Conservation (phyloP, 23 tunicate species). For the Oikopleura dioica region DNA sequence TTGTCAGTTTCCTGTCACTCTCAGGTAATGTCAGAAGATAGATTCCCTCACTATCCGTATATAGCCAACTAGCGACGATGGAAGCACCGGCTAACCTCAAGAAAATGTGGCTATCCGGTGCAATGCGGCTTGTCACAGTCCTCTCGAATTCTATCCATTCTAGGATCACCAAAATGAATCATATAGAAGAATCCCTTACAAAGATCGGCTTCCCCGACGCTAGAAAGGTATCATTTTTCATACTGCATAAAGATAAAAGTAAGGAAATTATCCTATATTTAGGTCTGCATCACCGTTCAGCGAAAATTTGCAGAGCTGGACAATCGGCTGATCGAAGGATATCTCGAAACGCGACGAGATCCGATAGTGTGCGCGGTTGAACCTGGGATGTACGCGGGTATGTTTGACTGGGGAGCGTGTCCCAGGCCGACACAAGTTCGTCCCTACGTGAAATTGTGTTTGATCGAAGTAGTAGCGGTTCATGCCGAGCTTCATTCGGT, state of each 20-base stretch:
- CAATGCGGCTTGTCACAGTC: neutral
- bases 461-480: slow-evolving; percentile 44
- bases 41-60: neutral
- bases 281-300: slow-evolving; percentile 4
- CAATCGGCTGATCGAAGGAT: slow-evolving; percentile 36
- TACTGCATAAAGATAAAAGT: too few relatives aligned
- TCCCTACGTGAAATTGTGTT: slow-evolving; percentile 52
- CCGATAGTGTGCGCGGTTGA: slow-evolving; percentile 42
- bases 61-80: neutral
- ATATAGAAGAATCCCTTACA: neutral
- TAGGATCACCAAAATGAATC: neutral
- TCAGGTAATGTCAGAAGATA: too few relatives aligned
- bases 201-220: neutral
- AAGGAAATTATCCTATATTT: too few relatives aligned
- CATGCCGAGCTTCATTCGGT: slow-evolving; percentile 36
- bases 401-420: slow-evolving; percentile 52
- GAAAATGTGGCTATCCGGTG: neutral
- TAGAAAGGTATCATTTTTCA: too few relatives aligned
- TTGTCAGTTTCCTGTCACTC: neutral
- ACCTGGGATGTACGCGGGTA: slow-evolving; percentile 67
- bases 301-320: slow-evolving; percentile 26
- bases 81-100: neutral
- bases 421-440: slow-evolving; percentile 22
- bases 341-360: slow-evolving; percentile 49
- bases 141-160: neutral